Evolutionary conservation across 2,113 vertebrate genomes (phyloP), one percentile per base, ranked within the genome.

Genomic region (Gobiocypris rarus): DNA sequence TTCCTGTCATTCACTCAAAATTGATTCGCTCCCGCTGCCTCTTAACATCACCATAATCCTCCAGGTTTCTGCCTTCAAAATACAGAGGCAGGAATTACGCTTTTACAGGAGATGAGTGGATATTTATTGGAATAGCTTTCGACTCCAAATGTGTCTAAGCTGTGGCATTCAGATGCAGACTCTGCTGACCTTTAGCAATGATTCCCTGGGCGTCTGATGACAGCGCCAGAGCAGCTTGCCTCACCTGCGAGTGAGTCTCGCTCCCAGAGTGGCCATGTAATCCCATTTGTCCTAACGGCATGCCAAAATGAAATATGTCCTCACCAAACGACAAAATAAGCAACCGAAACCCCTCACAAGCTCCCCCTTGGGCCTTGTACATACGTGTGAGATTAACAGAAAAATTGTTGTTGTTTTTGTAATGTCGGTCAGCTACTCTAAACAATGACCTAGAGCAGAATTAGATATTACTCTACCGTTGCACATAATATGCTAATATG

Each of bases 131-230:
- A 86, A 91, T 90, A 84, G 86, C 88, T 90, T 90, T 74, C 6
- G 4, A 58, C 91, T 48, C 50, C 65, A 91, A 90, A 84, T 91
- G 86, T 89, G 89, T 90, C 91, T 92, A 91, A 93, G 90, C 91
- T 89, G 87, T 92, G 92, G 89, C 93, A 91, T 93, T 93, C 91
- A 91, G 89, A 15, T 61, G 90, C 89, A 87, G 90, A 93, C 90
- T 92, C 85, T 58, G 81, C 88, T 92, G 92, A 94, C 92, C 92
- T 94, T 93, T 94, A 89, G 84, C 86, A 89, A 89, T 92, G 92
- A 92, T 92, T 92, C 90, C 89, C 71, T 28, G 87, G 84, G 81
- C 85, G 89, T 89, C 89, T 91, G 58, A 88, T 87, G 87, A 88
- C 84, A 84, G 87, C 85, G 83, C 91, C 83, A 80, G 45, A 50